Conservation (phyloP, 2,113 vertebrate genomes). For the Cygnus buccinator region DNA sequence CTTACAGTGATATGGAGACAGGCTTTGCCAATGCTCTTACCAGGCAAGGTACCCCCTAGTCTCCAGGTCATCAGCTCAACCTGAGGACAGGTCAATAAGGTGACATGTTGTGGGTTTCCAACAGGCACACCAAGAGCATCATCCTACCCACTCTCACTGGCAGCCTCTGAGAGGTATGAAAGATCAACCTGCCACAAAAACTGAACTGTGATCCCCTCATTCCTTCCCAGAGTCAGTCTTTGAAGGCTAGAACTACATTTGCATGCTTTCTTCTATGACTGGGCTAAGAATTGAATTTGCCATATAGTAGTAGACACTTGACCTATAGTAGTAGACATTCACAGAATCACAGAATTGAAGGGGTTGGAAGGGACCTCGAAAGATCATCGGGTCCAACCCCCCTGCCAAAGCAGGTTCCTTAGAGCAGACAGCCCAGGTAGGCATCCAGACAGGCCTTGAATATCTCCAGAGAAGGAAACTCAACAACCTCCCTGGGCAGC, state of each 20-base stretch:
- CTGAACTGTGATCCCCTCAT: not conserved
- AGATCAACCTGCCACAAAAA: not conserved
- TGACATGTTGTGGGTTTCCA: accelerated
- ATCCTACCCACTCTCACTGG: accelerated
- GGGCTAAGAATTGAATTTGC: not conserved
- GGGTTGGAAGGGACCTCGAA: too few species aligned
- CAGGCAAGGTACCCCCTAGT: not conserved
- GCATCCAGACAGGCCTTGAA: too few species aligned
- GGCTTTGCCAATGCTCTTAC: not conserved
- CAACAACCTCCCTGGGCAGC: too few species aligned
- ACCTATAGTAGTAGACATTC: not conserved
- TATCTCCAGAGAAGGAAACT: too few species aligned
- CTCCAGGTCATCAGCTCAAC: not conserved
- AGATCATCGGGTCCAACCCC: too few species aligned
- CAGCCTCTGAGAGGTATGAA: not conserved
- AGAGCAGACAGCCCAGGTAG: too few species aligned
- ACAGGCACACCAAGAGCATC: accelerated
- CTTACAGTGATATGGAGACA: accelerated
- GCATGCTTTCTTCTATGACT: not conserved
- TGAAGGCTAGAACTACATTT: not conserved
- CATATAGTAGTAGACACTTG: not conserved
- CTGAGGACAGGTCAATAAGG: not conserved
- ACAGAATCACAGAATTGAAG: too few species aligned
- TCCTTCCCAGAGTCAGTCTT: not conserved
- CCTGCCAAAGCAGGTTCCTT: too few species aligned